Conservation (phyloP, 2,113 vertebrate species). For the Nestor notabilis region DNA sequence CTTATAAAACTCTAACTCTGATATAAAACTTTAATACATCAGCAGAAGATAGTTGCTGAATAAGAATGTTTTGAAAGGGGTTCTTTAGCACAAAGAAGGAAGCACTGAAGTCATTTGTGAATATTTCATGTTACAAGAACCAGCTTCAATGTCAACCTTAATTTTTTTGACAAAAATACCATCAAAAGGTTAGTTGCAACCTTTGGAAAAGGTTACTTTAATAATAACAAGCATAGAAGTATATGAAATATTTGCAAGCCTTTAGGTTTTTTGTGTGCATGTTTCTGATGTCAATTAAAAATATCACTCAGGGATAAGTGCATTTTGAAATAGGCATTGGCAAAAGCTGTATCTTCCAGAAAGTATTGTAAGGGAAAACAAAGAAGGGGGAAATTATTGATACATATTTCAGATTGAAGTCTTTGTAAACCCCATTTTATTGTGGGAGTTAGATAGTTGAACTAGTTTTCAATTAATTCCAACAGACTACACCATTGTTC, state of each 20-base stretch:
- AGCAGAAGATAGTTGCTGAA: slow-evolving; percentile 51
- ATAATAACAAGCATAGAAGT: neutral
- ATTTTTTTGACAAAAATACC: neutral
- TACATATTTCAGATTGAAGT: neutral
- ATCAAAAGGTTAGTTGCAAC: slow-evolving; percentile 18
- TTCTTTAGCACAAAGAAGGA: slow-evolving; percentile 50
- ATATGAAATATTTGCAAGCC: neutral
- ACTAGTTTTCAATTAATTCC: neutral
- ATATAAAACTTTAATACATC: slow-evolving; percentile 74
- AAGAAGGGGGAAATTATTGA: neutral
- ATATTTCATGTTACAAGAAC: slow-evolving; percentile 60
- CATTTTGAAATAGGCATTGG: neutral
- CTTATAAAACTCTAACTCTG: slow-evolving; percentile 76
- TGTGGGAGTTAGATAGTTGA: neutral
- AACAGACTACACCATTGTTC: neutral
- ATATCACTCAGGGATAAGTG: neutral
- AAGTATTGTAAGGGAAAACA: neutral
- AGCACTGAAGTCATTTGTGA: slow-evolving; percentile 35
- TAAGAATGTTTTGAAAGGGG: slow-evolving; percentile 40
- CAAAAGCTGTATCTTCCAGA: neutral
- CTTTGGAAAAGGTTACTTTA: slow-evolving; percentile 12
- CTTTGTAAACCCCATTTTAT: neutral
- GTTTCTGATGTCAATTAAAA: neutral
- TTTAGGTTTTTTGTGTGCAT: neutral
- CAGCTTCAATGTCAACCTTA: slow-evolving; percentile 21